Percentiles rank a stretch among this genome's conserved stretches.
Conservation (phyloP, 1,140 invertebrate genomes). For the Drosophila nebulosa region DNA sequence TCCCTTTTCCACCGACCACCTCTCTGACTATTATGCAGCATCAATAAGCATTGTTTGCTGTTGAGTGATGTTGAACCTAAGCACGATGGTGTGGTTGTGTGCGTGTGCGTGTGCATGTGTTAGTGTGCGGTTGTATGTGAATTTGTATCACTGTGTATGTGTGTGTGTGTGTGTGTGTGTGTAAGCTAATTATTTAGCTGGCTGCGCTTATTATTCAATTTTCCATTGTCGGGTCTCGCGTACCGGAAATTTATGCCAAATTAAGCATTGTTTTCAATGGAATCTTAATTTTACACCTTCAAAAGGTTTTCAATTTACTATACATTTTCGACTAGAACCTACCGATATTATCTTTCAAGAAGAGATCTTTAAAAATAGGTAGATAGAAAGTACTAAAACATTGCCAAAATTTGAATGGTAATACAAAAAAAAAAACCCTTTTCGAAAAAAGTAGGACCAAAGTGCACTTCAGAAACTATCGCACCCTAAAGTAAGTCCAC, state of each 20-base stretch:
- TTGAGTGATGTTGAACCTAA: slow-evolving; percentile 33
- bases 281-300: neutral
- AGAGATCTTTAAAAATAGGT: no score
- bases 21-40: slow-evolving; percentile 44
- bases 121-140: neutral
- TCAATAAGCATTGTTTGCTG: slow-evolving; percentile 47
- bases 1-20: slow-evolving; percentile 9
- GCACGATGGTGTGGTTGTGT: neutral
- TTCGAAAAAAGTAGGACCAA: no score
- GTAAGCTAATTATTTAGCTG: slow-evolving; percentile 37
- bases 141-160: slow-evolving; percentile 1
- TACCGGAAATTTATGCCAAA: slow-evolving; percentile 11
- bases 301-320: neutral
- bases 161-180: slow-evolving; percentile 6
- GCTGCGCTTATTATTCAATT: slow-evolving; percentile 33
- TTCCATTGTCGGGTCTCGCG: slow-evolving; percentile 2
- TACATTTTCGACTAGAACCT: neutral
- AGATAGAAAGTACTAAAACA: no score
- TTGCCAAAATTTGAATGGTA: no score
- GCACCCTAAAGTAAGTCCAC: no score
- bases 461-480: no score
- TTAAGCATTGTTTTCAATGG: neutral
- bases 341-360: neutral
- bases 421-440: no score
- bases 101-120: neutral